Evolutionary conservation across 2,113 vertebrate genomes (phyloP).

Genomic region (Xiphorhynchus elegans): DNA sequence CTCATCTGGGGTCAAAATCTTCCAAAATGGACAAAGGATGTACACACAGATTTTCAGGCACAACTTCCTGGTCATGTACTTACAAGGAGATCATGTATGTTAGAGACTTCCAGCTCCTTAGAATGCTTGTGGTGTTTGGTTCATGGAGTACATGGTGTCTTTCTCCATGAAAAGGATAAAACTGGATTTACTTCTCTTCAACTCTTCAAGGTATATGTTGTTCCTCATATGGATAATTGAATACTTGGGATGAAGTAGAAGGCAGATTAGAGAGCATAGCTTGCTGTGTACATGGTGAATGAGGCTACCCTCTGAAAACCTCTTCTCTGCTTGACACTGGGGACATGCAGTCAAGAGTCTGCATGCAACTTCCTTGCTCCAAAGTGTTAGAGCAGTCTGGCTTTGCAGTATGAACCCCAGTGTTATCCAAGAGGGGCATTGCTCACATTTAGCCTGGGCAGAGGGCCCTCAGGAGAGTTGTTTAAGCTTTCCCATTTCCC

Average conservation of each 20-base stretch:
- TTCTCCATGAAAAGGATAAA: not conserved
- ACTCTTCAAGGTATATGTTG: not conserved
- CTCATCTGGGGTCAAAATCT: not conserved
- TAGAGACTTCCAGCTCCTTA: not conserved
- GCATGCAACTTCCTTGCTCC: not conserved
- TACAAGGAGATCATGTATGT: not conserved
- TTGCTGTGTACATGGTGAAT: not conserved
- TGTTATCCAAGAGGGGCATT: not conserved
- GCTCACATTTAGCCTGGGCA: not conserved
- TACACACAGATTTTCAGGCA: not conserved
- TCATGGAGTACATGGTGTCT: not conserved
- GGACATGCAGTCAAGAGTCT: not conserved
- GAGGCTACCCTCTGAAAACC: not conserved
- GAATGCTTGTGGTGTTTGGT: not conserved
- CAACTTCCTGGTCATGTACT: not conserved
- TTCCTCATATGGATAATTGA: not conserved
- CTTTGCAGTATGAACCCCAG: not conserved
- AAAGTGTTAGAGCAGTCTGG: not conserved
- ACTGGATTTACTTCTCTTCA: not conserved
- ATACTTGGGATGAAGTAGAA: not conserved
- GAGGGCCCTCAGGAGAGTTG: not conserved
- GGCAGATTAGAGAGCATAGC: not conserved
- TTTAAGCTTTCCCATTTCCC: not conserved
- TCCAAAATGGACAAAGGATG: not conserved
- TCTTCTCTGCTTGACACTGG: not conserved